A percentile compares a stretch with the other conserved stretches of the same genome.
These are phyloP conservation scores for Rotaria macrura DNA, from an alignment of 2,888 invertebrate species.

Conservation along the genomic window DNA sequence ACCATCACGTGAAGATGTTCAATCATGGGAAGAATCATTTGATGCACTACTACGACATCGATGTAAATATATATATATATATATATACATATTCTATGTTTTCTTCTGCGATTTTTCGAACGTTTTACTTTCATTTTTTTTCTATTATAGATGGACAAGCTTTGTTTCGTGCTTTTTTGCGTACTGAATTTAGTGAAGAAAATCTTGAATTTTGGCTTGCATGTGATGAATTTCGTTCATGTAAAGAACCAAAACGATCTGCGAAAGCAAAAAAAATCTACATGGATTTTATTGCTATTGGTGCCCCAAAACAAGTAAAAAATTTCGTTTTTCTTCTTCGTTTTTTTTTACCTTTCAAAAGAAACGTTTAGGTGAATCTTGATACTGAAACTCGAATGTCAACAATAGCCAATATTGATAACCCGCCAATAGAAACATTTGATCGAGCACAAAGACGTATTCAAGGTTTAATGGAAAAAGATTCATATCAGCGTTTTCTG, in stretches of 20 bases:
- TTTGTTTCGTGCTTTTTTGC: slow-evolving; percentile 54
- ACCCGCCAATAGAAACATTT: slow-evolving; percentile 52
- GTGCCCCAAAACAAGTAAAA: slow-evolving; percentile 54
- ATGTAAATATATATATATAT: slow-evolving; percentile 52
- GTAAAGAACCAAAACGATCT: slow-evolving; percentile 44
- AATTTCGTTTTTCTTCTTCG: neutral
- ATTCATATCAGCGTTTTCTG: slow-evolving; percentile 55
- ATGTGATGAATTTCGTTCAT: slow-evolving; percentile 53
- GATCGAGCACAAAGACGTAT: slow-evolving; percentile 54
- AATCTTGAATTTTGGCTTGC: slow-evolving; percentile 57
- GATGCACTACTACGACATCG: slow-evolving; percentile 52
- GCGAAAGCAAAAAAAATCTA: slow-evolving; percentile 53
- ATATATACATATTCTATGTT: too few species aligned
- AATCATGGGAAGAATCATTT: slow-evolving; percentile 53
- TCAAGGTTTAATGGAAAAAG: slow-evolving; percentile 54
- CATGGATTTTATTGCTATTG: slow-evolving; percentile 53
- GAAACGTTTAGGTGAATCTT: slow-evolving; percentile 51
- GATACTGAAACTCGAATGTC: slow-evolving; percentile 52
- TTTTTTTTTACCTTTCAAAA: too few species aligned
- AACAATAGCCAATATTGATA: slow-evolving; percentile 46
- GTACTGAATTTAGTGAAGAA: slow-evolving; percentile 55
- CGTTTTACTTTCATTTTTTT: slow-evolving; percentile 36
- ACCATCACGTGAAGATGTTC: slow-evolving; percentile 36
- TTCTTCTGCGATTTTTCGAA: neutral
- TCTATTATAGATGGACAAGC: slow-evolving; percentile 52